Base-by-base conservation (phyloP, 2,888 invertebrate genomes). In the Idaea dimidiata region DNA sequence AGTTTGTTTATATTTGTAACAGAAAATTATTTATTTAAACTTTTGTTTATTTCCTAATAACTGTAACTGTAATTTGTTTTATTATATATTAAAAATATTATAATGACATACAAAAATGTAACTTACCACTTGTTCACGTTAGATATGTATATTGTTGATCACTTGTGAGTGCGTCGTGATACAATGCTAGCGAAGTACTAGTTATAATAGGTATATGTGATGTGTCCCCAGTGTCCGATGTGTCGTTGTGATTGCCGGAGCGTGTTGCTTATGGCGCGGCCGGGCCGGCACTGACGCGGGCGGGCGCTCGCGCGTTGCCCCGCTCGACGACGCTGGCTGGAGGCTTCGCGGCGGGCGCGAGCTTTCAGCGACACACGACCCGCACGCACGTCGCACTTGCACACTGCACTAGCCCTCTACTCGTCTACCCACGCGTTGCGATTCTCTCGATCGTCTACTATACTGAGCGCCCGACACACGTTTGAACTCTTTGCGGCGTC, bases 251-350 rank as follows among this genome's bases (percentile, higher is more conserved):
- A 77, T 79, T 78, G 80, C 81, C 82, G 87, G 84, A 84, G 84
- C 92, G 92, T 92, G 87, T 80, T 87, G 81, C 84, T 87, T 80
- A 81, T 83, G 91, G 91, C 92, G 88, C 92, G 92, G 91, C 91
- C 90, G 89, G 90, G 90, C 91, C 92, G 92, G 92, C 92, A 92
- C 92, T 92, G 91, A 89, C 88, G 89, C 88, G 87, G 80, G 80
- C 80, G 80, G 77, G 76, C 73, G 81, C 78, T 80, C 70, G 70
- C 68, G 70, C 70, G 68, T 64, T 68, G 67, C 68, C 68, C 66
- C 64, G 71, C 68, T 72, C 65, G 65, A 65, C 67, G 70, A 65
- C 67, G 70, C 57, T 64, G 77, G 77, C 82, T 61, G 89, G 86
- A 91, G 91, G 90, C 91, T 91, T 87, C 87, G 86, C 87, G 79